A percentile compares a stretch with the other conserved stretches of the same genome.
phyloP scores from a whole-genome alignment of 2,113 vertebrate genomes.

The Colossoma macropomum region DNA sequence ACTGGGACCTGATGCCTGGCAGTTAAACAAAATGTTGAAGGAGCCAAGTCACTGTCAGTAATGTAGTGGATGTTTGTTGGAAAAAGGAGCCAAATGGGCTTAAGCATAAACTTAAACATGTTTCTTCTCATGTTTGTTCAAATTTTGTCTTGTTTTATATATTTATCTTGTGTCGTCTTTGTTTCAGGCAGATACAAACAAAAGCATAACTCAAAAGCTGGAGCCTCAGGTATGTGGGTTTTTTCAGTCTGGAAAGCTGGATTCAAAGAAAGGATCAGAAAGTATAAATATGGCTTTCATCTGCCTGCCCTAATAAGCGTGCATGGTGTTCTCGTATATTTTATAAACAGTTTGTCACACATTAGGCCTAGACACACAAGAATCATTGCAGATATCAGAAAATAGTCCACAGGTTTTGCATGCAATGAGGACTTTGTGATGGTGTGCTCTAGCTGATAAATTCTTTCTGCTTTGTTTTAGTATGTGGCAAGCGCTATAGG shows the following conservation, averaged over 20 bases:
- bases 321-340: no score
- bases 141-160: slow-evolving; percentile 40
- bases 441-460: neutral
- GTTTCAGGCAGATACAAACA: slow-evolving; percentile 94
- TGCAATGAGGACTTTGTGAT: neutral
- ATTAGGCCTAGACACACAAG: no score
- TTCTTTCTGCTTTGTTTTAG: slow-evolving; percentile 65
- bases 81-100: neutral
- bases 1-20: neutral
- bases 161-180: slow-evolving; percentile 63
- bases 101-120: neutral
- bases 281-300: neutral
- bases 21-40: neutral
- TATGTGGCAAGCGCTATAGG: slow-evolving; percentile 95
- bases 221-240: slow-evolving; percentile 81
- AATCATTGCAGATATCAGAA: neutral
- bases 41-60: no score
- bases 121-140: slow-evolving; percentile 22
- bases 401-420: neutral
- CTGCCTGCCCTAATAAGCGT: neutral
- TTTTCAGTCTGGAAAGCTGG: neutral
- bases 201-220: slow-evolving; percentile 91
- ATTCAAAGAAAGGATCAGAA: neutral
- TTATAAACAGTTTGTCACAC: no score
- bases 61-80: no score